phyloP scores from a whole-genome alignment of 1,140 invertebrate genomes.

The Heliothis subflexa region DNA sequence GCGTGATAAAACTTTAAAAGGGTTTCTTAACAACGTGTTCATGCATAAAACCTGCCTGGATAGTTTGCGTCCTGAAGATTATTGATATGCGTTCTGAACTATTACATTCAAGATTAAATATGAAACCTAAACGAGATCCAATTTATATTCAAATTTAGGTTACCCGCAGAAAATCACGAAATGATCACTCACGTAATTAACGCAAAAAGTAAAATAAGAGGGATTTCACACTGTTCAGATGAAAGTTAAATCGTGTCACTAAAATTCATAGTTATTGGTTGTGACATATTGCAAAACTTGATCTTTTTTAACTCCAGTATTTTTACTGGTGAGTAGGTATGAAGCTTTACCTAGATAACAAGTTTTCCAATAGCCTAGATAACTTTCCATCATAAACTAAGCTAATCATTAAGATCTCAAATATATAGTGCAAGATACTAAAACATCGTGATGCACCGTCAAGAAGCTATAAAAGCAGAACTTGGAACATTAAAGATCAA shows the following conservation, averaged over 20 bases:
- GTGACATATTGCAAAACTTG: too few relatives aligned
- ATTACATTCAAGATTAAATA: neutral
- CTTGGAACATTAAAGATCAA: constrained; percentile 32
- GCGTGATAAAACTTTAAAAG: constrained; percentile 1
- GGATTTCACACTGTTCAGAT: neutral
- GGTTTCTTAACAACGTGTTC: constrained; percentile 3
- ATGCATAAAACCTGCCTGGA: neutral
- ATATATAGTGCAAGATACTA: neutral
- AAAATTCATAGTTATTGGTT: too few relatives aligned
- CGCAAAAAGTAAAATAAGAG: constrained; percentile 5
- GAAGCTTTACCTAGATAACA: too few relatives aligned
- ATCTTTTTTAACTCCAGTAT: too few relatives aligned
- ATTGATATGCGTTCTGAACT: neutral
- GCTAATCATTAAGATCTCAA: neutral
- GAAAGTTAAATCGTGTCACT: neutral
- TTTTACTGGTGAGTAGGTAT: too few relatives aligned
- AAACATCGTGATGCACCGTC: neutral
- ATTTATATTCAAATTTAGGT: too few relatives aligned
- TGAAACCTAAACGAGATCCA: neutral
- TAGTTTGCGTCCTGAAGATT: neutral
- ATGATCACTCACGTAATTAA: too few relatives aligned
- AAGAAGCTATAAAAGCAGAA: constrained; percentile 20
- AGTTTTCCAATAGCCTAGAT: neutral
- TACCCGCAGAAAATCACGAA: too few relatives aligned
- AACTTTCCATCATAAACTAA: neutral